A percentile compares a stretch with the other conserved stretches of the same genome.
Conservation (phyloP, 2,113 vertebrate genomes). For the Nothocercus julius region DNA sequence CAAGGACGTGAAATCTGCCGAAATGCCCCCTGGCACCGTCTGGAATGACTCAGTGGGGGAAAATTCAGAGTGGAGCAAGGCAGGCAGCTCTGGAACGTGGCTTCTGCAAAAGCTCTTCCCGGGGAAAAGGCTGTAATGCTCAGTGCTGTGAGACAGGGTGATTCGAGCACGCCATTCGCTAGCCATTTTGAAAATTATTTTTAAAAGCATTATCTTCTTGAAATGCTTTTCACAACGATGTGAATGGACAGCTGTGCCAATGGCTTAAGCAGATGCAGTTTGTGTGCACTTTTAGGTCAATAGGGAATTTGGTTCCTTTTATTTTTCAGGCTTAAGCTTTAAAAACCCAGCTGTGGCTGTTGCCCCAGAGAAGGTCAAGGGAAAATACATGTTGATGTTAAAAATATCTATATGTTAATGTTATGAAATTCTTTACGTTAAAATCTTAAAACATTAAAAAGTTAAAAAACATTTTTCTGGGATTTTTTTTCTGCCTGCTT, state of each 20-base stretch:
- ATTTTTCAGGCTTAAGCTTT: not conserved
- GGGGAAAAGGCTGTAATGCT: not conserved
- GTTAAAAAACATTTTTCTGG: not conserved
- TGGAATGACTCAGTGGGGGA: not conserved
- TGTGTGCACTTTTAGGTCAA: not conserved
- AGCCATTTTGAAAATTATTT: not conserved
- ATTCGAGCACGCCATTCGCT: not conserved
- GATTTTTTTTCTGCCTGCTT: not conserved
- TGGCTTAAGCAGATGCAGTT: conserved; percentile 8
- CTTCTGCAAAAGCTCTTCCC: not conserved
- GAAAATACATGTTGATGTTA: not conserved
- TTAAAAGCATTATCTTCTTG: not conserved
- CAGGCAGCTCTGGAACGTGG: not conserved
- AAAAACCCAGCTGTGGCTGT: conserved; percentile 1
- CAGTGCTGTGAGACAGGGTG: not conserved
- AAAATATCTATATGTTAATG: too few relatives aligned
- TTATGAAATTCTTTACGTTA: not conserved
- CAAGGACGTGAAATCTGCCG: not conserved
- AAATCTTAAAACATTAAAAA: not conserved
- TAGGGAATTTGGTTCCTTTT: not conserved
- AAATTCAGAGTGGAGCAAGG: not conserved
- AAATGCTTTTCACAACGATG: not conserved
- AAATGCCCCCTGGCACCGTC: not conserved
- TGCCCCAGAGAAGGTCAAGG: conserved; percentile 10
- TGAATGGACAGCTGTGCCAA: not conserved